Conservation (phyloP, 2,797 vertebrate species). For the Sebastes itinus region DNA sequence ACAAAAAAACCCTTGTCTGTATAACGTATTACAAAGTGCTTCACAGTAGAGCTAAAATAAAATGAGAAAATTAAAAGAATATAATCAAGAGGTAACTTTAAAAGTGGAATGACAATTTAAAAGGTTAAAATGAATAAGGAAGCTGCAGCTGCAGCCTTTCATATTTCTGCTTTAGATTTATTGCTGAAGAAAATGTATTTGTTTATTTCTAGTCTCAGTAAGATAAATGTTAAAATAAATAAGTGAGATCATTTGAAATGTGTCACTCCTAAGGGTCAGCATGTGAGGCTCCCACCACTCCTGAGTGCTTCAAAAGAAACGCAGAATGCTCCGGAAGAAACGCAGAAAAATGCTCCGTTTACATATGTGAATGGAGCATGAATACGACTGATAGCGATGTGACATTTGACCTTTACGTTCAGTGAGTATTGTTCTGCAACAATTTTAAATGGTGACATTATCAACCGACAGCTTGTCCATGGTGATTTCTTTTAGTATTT, state of each 20-base stretch:
- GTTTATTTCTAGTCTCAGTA: neutral
- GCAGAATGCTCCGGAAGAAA: neutral
- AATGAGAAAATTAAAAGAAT: neutral
- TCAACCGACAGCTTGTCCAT: neutral
- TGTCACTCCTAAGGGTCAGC: slow-evolving; percentile 49
- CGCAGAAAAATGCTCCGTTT: neutral
- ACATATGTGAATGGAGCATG: slow-evolving; percentile 68
- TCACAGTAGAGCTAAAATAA: neutral
- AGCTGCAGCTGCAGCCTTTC: neutral
- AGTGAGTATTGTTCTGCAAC: slow-evolving; percentile 55
- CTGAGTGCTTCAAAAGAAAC: slow-evolving; percentile 64
- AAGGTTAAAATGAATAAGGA: neutral
- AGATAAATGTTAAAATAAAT: neutral
- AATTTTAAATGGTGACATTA: neutral
- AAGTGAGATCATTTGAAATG: neutral
- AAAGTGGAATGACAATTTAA: neutral
- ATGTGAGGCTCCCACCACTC: slow-evolving; percentile 54
- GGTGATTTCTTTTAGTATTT: neutral
- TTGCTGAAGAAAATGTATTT: neutral
- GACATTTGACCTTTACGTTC: slow-evolving; percentile 35
- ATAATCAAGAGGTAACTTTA: neutral
- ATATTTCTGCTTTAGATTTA: neutral
- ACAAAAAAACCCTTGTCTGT: no score
- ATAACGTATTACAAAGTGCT: no score
- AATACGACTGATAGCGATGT: slow-evolving; percentile 13